Conservation (phyloP, 2,113 vertebrate genomes). For the Willisornis vidua region DNA sequence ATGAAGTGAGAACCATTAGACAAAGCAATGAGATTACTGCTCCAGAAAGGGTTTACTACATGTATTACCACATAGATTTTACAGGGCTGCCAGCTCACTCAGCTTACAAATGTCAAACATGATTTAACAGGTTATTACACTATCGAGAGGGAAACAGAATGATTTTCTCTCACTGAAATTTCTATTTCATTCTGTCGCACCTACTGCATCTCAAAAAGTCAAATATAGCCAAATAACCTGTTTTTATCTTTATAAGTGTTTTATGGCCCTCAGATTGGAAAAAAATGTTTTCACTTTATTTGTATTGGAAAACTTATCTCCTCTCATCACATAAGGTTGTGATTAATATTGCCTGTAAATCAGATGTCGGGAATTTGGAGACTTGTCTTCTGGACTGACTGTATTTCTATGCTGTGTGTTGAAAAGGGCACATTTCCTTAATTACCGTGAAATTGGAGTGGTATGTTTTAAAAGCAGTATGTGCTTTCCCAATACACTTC, state of each 20-base stretch:
- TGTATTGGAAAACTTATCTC: slow-evolving; percentile 42
- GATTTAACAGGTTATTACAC: slow-evolving; percentile 91
- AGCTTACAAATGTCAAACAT: slow-evolving; percentile 88
- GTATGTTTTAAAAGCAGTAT: not conserved
- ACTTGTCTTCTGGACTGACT: not conserved
- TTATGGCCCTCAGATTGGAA: slow-evolving; percentile 56
- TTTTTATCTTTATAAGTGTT: slow-evolving; percentile 68
- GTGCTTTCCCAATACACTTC: not conserved
- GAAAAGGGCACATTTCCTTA: not conserved
- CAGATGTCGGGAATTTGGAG: not conserved
- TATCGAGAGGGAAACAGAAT: slow-evolving; percentile 60
- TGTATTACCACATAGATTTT: slow-evolving; percentile 83
- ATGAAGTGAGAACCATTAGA: slow-evolving; percentile 86
- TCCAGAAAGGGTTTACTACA: slow-evolving; percentile 78
- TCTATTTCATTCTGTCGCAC: slow-evolving; percentile 52
- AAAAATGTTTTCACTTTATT: slow-evolving; percentile 57
- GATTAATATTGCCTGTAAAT: slow-evolving; percentile 19
- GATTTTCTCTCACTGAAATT: slow-evolving; percentile 71
- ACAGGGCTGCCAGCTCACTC: slow-evolving; percentile 77
- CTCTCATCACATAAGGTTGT: not conserved
- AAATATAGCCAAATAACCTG: slow-evolving; percentile 42
- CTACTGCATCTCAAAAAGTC: not conserved
- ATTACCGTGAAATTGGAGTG: not conserved
- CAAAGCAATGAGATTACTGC: slow-evolving; percentile 86
- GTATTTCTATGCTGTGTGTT: not conserved